Conservation (phyloP, 2,797 vertebrate species). For the Coluber constrictor region DNA sequence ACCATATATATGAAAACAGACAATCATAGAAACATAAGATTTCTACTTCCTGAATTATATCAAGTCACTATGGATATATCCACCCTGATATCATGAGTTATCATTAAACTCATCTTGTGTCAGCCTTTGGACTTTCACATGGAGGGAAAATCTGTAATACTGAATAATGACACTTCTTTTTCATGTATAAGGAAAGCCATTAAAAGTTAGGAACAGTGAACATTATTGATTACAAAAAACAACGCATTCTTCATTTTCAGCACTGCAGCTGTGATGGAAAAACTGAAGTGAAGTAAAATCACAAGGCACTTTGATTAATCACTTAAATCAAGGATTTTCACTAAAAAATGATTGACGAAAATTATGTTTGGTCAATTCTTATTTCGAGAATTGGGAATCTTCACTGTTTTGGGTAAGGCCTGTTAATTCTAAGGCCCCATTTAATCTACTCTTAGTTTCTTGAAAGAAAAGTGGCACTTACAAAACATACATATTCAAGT, state of each 20-base stretch:
- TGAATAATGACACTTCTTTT: not conserved
- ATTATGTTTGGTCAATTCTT: not conserved
- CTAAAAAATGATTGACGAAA: not conserved
- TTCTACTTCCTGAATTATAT: not conserved
- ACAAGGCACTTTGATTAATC: not conserved
- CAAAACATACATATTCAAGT: not conserved
- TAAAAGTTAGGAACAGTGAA: not conserved
- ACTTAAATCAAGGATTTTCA: not conserved
- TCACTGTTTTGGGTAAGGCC: not conserved
- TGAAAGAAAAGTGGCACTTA: not conserved
- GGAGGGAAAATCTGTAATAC: not conserved
- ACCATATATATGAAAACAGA: not conserved
- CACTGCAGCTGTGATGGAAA: not conserved
- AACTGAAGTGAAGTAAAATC: not conserved
- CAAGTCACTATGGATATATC: not conserved
- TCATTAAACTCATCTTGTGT: not conserved
- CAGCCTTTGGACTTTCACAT: not conserved
- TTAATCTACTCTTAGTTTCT: not conserved
- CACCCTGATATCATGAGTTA: not conserved
- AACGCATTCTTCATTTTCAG: constrained; percentile 21
- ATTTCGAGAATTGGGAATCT: not conserved
- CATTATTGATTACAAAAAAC: constrained; percentile 23
- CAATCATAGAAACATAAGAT: not conserved
- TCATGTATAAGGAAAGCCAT: not conserved
- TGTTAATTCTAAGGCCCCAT: not conserved